phyloP scores from a whole-genome alignment of 2,113 vertebrate genomes.

The Ondatra zibethicus region DNA sequence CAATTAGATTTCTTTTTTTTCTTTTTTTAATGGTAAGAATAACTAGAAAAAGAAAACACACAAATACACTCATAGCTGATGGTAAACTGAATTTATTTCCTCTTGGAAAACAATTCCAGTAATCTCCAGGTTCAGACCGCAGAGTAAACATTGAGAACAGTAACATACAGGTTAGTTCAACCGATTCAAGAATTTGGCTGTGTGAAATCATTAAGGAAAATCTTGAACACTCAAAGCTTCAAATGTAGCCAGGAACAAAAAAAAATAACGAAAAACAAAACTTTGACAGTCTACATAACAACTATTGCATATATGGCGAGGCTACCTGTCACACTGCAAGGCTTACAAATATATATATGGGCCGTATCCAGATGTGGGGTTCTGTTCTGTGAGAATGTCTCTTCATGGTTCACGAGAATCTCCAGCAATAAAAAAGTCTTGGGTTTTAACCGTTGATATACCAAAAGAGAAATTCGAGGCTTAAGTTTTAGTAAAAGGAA shows the following conservation, averaged over 20 bases:
- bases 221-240: slow-evolving; percentile 92
- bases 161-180: slow-evolving; percentile 98
- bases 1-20: slow-evolving; percentile 57
- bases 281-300: slow-evolving; percentile 94
- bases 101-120: slow-evolving; percentile 95
- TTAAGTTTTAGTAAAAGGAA: slow-evolving; percentile 86
- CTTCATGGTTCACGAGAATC: slow-evolving; percentile 85
- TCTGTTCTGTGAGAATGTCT: slow-evolving; percentile 85
- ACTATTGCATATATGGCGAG: slow-evolving; percentile 98
- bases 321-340: slow-evolving; percentile 92
- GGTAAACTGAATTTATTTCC: slow-evolving; percentile 95
- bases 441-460: slow-evolving; percentile 85
- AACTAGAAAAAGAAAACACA: slow-evolving; percentile 86
- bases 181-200: slow-evolving; percentile 93
- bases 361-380: slow-evolving; percentile 89
- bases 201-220: slow-evolving; percentile 93
- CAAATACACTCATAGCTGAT: slow-evolving; percentile 86
- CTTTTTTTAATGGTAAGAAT: slow-evolving; percentile 48
- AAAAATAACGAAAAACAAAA: slow-evolving; percentile 78
- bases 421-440: slow-evolving; percentile 90
- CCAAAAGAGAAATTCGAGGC: slow-evolving; percentile 88
- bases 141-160: slow-evolving; percentile 99
- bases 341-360: slow-evolving; percentile 92
- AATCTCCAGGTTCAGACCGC: slow-evolving; percentile 98
- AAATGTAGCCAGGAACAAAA: slow-evolving; percentile 92